phyloP scores from a whole-genome alignment of 2,113 vertebrate species.

The Columba janthina region DNA sequence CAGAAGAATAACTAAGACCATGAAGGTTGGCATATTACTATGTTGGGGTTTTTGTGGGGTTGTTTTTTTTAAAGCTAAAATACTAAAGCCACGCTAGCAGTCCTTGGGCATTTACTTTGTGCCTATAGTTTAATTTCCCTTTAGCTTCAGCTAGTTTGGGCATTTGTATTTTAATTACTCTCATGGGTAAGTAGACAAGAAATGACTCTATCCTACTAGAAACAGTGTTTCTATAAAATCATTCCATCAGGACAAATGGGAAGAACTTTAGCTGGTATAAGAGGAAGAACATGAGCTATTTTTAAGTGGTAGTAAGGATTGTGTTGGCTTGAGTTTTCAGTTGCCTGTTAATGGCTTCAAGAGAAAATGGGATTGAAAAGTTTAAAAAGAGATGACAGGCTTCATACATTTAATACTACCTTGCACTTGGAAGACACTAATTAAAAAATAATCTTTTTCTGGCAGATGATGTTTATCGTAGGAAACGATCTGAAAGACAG shows the following conservation, averaged over 20 bases:
- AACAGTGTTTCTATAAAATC: neutral
- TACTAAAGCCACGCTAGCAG: neutral
- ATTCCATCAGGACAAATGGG: neutral
- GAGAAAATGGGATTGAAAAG: neutral
- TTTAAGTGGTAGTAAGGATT: neutral
- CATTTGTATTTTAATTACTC: neutral
- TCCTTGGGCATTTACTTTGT: neutral
- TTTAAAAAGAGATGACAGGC: neutral
- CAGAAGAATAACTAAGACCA: neutral
- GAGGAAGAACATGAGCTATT: neutral
- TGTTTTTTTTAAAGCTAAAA: neutral
- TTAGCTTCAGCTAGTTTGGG: neutral
- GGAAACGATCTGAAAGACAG: slow-evolving; percentile 88
- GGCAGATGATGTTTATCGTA: slow-evolving; percentile 96
- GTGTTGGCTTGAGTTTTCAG: neutral
- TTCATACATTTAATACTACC: neutral
- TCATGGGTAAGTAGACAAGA: neutral
- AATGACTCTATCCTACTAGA: neutral
- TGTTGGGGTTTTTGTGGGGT: neutral
- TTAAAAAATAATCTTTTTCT: slow-evolving; percentile 24
- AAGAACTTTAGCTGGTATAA: neutral
- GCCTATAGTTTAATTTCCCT: neutral
- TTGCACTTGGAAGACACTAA: neutral
- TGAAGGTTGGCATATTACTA: neutral
- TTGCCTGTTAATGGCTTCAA: neutral